Evolutionary conservation across 2,113 vertebrate species (phyloP), one percentile per base, ranked within the genome.

Genomic region (Coryphaenoides rupestris): DNA sequence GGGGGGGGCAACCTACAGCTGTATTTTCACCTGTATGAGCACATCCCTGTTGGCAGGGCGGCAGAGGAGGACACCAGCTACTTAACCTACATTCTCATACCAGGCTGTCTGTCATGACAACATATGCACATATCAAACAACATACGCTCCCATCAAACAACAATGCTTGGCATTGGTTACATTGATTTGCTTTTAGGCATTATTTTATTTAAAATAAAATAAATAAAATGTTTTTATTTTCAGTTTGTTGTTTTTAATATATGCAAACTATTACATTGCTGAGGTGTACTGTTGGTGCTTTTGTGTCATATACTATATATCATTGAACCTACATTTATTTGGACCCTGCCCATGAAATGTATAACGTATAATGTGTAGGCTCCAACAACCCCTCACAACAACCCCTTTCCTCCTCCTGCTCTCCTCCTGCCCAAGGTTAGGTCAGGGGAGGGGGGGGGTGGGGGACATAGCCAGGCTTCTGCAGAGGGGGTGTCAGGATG

Each of bases 1-100:
- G n/a, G 70, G 45, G 57, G 55, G 19, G 52, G 60, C 84, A 86
- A 82, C 85, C 88, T 85, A 88, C 92, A 93, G 92, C 92, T 96
- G 93, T 90, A 91, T 92, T 95, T 94, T 92, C 94, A 96, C 92
- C 93, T 97, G 90, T 87, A 62, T 92, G 92, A 90, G 89, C 90
- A 93, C 86, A 90, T 92, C 89, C 90, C 93, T 86, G 70, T 80
- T 94, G 88, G 93, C 92, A 64, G 70, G 53, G 83, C 88, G 84
- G 82, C 76, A 68, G 90, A 90, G 89, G 82, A 91, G 83, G 88
- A 87, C 85, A 93, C 87, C 93, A 95, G 92, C 92, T 95, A 94
- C 83, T 89, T 84, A 81, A 83, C 87, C 82, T 86, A 71, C 26
- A 70, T 75, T 69, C 70, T 64, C 72, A 65, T 50, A 75, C 68